Base-by-base conservation (phyloP, 1,140 invertebrate species). In the Nasonia vitripennis region DNA sequence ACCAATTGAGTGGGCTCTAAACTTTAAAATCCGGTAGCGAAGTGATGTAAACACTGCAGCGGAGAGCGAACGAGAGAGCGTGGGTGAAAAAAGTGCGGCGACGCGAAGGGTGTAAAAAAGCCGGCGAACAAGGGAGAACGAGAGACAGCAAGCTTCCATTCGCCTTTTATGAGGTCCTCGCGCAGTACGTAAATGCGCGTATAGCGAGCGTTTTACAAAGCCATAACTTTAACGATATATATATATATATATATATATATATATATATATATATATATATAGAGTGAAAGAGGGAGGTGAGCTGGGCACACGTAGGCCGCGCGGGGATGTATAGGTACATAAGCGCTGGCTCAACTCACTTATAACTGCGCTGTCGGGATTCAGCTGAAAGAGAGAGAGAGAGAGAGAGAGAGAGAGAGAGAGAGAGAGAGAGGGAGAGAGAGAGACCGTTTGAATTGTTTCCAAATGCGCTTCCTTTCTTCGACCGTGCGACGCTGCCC, bases 141-240 rank as follows among this genome's bases (percentile, higher is more conserved):
- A 80, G 78, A 80, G 70, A 81, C 45, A 37, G 71, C 78, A 80
- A 79, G 68, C 45, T 71, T 73, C 71, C 86, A 55, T 85, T 85
- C 34, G 45, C 41, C 81, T 87, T 86, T 87, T 87, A 87, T 71
- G 84, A 87, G 87, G 80, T 85, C 74, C 79, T 86, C 79, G 79
- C 81, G 82, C 81, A 84, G 87, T 87, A 85, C 85, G 83, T 85
- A 85, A 86, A 87, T 84, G 85, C 82, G 79, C 82, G 82, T 70
- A 45, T 45, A 75, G 20, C 41, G 41, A 81, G 80, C 31, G 37
- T 81, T 87, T 86, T 81, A 86, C 84, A 86, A 86, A 87, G 37
- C 84, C 73, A 84, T 87, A 87, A 87, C 84, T 87, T 73, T 86
- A 74, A 84, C 81, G 84, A 83, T 81, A 78, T 31, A 62, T 70